Conservation (phyloP, 53 echinoderm and acorn worm species). For the Henricia sp. region DNA sequence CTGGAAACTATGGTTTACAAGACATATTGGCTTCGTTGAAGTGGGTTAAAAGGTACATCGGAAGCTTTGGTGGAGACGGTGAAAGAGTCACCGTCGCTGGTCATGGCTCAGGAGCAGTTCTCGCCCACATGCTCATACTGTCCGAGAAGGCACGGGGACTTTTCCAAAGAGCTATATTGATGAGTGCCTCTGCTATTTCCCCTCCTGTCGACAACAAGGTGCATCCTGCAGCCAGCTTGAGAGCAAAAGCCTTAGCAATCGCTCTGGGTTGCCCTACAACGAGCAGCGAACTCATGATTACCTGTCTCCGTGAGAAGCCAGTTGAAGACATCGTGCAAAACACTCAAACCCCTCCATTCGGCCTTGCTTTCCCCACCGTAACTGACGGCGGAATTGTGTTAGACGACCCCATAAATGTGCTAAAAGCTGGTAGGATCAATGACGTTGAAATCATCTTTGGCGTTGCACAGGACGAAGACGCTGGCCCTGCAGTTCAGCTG, state of each 20-base stretch:
- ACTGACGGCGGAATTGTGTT: constrained; percentile 43
- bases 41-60: constrained; percentile 74
- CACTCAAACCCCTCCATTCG: not conserved
- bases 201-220: not conserved
- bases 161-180: constrained; percentile 57
- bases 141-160: constrained; percentile 57
- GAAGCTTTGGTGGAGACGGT: constrained; percentile 73
- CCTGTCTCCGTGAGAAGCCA: constrained; percentile 50
- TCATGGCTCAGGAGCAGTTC: constrained; percentile 61
- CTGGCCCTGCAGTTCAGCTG: not conserved
- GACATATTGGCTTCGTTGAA: constrained; percentile 68
- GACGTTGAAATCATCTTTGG: constrained; percentile 35
- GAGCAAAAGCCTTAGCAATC: constrained; percentile 30
- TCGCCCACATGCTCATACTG: constrained; percentile 55
- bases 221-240: constrained; percentile 19
- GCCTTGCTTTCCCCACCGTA: constrained; percentile 24
- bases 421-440: not conserved
- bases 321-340: not conserved
- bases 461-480: constrained; percentile 1
- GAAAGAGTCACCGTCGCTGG: constrained; percentile 67
- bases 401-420: not conserved
- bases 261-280: constrained; percentile 33
- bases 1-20: constrained; percentile 76
- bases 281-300: constrained; percentile 22
- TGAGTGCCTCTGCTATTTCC: constrained; percentile 51